A percentile compares a stretch with the other conserved stretches of the same genome.
These are phyloP conservation scores for Hesperia comma DNA, from an alignment of 2,888 invertebrate genomes.

Conservation along the genomic window DNA sequence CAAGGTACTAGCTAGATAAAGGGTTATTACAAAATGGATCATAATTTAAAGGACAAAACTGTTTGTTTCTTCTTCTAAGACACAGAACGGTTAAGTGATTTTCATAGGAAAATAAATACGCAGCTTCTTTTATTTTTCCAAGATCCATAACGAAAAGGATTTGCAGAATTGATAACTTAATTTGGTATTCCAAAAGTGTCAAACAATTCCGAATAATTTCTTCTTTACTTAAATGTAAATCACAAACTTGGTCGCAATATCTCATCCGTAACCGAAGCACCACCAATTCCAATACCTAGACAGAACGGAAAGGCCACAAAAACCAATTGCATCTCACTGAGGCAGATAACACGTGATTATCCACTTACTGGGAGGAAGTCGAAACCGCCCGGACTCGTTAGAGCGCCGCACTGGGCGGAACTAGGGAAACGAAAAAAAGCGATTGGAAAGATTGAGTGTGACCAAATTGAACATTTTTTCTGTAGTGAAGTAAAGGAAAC, in stretches of 20 bases:
- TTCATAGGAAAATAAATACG: too few species aligned
- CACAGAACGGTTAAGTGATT: too few species aligned
- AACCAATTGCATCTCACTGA: constrained; percentile 63
- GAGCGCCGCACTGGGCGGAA: constrained; percentile 29
- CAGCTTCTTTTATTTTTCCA: too few species aligned
- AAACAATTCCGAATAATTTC: too few species aligned
- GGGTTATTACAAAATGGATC: too few species aligned
- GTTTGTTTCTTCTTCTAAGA: too few species aligned
- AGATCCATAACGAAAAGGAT: too few species aligned
- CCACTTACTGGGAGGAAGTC: constrained; percentile 79
- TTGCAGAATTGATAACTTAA: too few species aligned
- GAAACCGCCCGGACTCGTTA: constrained; percentile 55
- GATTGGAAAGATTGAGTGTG: constrained; percentile 6
- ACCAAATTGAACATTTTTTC: constrained; percentile 22
- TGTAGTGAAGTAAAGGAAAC: constrained; percentile 1
- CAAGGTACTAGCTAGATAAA: too few species aligned
- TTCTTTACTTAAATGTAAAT: not conserved
- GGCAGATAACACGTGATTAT: constrained; percentile 74
- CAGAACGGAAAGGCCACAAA: constrained; percentile 60
- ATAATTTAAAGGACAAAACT: too few species aligned
- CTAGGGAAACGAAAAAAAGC: constrained; percentile 31
- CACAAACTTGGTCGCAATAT: not conserved
- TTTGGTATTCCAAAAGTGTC: too few species aligned
- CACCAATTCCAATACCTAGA: constrained; percentile 38
- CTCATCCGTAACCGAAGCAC: constrained; percentile 5